Evolutionary conservation across 2,888 invertebrate genomes (phyloP), one percentile per base, ranked within the genome.

Genomic region (Lithophane ornitopus): DNA sequence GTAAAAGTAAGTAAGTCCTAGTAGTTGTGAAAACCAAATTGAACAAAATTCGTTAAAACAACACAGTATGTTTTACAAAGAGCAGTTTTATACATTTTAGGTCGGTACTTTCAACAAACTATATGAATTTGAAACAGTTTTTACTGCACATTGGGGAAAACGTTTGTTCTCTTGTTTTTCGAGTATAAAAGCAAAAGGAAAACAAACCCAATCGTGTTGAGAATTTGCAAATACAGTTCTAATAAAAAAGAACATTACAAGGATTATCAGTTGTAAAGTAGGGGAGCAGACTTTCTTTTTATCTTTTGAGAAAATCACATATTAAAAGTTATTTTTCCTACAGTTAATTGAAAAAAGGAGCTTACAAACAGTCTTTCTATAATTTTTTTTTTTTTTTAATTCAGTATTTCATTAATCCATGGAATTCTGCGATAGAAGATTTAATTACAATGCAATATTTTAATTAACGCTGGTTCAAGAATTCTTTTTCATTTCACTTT

Each of bases 191-290:
- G 16, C n/a, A 56, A n/a, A 54, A n/a, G 52, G 46, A 44, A 44
- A 67, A 61, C 34, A 34, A 71, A 46, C 6, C 34, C 52, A 76
- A 67, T 73, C 62, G 73, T 63, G 28, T 67, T 68, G 67, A 73
- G 28, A 70, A 41, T 26, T 39, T 46, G 39, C 70, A 46, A 46
- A 41, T 49, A 39, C 62, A 58, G 28, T 70, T 65, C 56, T 16
- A 54, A 49, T 22, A 49, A 49, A 46, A 65, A 49, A 58, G 16
- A 41, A 70, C 3, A 34, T 34, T 46, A 34, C n/a, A 34, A 44
- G 11, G n/a, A 59, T 46, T 34, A 52, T 22, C 3, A n/a, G 41
- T 28, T 44, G 44, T 44, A 44, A 44, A 19, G 19, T 1, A 14
- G 8, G 16, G 14, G 16, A 58, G 44, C 6, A 9, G 28, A 2